Percentiles rank a stretch among this genome's conserved stretches.
phyloP scores from a whole-genome alignment of 1,140 invertebrate genomes.

The Brachionus calyciflorus region DNA sequence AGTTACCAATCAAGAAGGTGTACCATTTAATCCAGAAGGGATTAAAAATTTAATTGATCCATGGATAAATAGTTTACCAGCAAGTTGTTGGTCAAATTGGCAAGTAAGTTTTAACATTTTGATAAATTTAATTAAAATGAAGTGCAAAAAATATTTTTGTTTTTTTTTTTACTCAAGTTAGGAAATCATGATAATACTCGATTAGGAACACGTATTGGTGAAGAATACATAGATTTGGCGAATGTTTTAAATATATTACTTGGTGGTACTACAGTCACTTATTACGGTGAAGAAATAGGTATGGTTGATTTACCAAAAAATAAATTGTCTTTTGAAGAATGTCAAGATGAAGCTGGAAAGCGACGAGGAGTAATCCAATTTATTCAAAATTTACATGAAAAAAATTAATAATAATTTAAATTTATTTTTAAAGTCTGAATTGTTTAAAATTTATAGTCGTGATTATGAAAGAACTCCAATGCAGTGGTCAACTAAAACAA shows the following conservation, averaged over 20 bases:
- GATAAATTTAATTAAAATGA: background rate
- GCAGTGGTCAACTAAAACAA: constrained; percentile 66
- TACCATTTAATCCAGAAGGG: constrained; percentile 33
- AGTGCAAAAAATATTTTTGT: background rate
- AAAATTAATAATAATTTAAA: background rate
- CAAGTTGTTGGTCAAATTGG: constrained; percentile 64
- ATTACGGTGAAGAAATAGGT: constrained; percentile 58
- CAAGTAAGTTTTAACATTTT: constrained; percentile 61
- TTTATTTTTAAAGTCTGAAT: background rate
- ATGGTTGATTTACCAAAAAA: constrained; percentile 50
- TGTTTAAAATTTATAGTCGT: constrained; percentile 62
- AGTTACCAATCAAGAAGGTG: background rate
- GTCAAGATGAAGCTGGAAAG: constrained; percentile 38
- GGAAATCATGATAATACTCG: constrained; percentile 52
- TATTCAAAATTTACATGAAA: too few species aligned
- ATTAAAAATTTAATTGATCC: constrained; percentile 38
- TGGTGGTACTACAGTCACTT: constrained; percentile 53
- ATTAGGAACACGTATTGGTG: constrained; percentile 49
- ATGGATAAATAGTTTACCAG: constrained; percentile 66
- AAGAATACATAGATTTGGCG: constrained; percentile 50
- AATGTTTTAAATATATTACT: constrained; percentile 53
- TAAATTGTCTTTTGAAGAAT: constrained; percentile 44
- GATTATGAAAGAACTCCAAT: constrained; percentile 71
- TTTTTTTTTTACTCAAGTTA: constrained; percentile 48
- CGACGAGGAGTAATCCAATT: constrained; percentile 30